Percentiles rank a stretch among this genome's conserved stretches.
Conservation (phyloP, 2,888 invertebrate genomes). For the Hecatera dysodea region DNA sequence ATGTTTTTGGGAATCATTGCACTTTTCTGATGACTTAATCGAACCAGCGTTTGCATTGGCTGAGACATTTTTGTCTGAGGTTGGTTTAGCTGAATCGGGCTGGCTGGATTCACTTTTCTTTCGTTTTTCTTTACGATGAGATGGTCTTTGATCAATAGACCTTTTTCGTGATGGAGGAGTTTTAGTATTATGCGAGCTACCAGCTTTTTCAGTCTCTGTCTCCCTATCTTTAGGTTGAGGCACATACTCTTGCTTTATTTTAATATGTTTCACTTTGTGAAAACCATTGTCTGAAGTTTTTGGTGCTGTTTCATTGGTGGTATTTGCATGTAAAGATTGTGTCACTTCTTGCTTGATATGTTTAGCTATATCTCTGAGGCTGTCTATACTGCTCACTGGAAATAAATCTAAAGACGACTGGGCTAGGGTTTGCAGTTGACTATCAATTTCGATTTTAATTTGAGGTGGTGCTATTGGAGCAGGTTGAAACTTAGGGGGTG, state of each 20-base stretch:
- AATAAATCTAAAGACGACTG: slow-evolving; percentile 69
- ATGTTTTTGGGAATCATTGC: slow-evolving; percentile 73
- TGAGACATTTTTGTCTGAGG: slow-evolving; percentile 68
- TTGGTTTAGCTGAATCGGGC: slow-evolving; percentile 69
- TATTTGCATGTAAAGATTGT: slow-evolving; percentile 50
- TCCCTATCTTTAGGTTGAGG: slow-evolving; percentile 64
- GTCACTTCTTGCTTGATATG: slow-evolving; percentile 54
- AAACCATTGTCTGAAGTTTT: slow-evolving; percentile 35
- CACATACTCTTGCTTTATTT: slow-evolving; percentile 63
- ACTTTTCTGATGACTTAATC: slow-evolving; percentile 73
- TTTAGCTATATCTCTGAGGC: slow-evolving; percentile 20
- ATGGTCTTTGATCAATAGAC: slow-evolving; percentile 83
- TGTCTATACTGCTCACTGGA: slow-evolving; percentile 26
- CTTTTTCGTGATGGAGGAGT: slow-evolving; percentile 80
- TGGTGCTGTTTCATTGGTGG: slow-evolving; percentile 34
- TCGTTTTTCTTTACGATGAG: slow-evolving; percentile 88
- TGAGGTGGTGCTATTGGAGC: slow-evolving; percentile 12
- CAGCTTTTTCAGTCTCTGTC: slow-evolving; percentile 68
- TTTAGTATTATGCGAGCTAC: slow-evolving; percentile 65
- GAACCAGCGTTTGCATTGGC: slow-evolving; percentile 68
- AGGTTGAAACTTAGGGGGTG: slow-evolving; percentile 27
- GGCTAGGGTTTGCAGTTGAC: slow-evolving; percentile 69
- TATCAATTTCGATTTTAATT: slow-evolving; percentile 72
- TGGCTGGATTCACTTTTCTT: slow-evolving; percentile 81
- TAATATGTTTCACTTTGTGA: slow-evolving; percentile 44